Percentiles rank a stretch among this genome's conserved stretches.
These are phyloP conservation scores for Polydesmus complanatus DNA, from an alignment of 2,888 invertebrate genomes.

Conservation along the genomic window DNA sequence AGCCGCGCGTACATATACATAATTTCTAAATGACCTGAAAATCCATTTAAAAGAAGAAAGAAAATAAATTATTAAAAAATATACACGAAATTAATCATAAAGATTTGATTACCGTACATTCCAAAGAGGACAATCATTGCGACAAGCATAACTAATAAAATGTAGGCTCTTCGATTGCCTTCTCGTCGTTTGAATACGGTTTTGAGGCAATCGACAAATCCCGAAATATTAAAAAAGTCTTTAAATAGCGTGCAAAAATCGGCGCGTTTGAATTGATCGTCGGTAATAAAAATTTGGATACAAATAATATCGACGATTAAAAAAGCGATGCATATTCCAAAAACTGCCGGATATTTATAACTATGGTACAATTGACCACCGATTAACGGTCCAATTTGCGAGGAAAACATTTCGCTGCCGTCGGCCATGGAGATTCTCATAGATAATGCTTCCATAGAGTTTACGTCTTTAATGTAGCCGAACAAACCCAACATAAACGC, in stretches of 20 bases:
- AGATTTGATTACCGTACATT: neutral
- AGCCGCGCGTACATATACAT: neutral
- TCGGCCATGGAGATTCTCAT: conserved; percentile 6
- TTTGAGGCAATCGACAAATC: neutral
- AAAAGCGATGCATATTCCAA: conserved; percentile 6
- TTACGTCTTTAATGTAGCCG: conserved; percentile 7
- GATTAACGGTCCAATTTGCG: conserved; percentile 10
- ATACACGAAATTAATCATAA: neutral
- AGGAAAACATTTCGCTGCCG: conserved; percentile 7
- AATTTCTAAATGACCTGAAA: neutral
- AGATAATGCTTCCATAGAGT: neutral
- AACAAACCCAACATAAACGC: conserved; percentile 14
- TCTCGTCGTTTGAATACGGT: neutral
- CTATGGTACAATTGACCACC: conserved; percentile 6
- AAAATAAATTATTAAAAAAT: no score
- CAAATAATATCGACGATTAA: neutral
- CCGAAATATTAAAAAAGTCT: neutral
- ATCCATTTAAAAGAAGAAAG: no score
- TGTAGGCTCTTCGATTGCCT: neutral
- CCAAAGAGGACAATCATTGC: neutral
- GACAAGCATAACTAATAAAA: neutral
- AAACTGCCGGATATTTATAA: conserved; percentile 5
- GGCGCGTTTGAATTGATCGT: neutral
- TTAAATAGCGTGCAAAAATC: neutral
- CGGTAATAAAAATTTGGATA: neutral